phyloP scores from a whole-genome alignment of 2,797 vertebrate species.

The Erethizon dorsatum region DNA sequence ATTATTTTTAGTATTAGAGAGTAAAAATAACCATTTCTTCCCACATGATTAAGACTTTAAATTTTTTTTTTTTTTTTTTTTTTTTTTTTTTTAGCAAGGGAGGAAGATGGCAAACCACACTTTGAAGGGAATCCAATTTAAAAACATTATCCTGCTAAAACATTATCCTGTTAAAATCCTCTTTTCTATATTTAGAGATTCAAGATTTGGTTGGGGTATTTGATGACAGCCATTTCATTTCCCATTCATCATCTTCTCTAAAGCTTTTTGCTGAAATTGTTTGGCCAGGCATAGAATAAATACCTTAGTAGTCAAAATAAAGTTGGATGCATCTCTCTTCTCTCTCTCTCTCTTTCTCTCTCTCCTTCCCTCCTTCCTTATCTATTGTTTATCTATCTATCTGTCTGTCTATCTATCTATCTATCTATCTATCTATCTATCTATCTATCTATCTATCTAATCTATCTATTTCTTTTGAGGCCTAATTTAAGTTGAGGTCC shows the following conservation, averaged over 20 bases:
- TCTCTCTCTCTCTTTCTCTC: not conserved
- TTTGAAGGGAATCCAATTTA: not conserved
- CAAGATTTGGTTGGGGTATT: not conserved
- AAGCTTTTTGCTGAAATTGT: slow-evolving; percentile 32
- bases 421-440: not conserved
- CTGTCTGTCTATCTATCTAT: not conserved
- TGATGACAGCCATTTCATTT: slow-evolving; percentile 35
- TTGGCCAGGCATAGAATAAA: slow-evolving; percentile 19
- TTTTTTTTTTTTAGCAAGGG: not conserved
- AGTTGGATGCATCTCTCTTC: not conserved
- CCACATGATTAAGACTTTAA: not conserved
- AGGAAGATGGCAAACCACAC: not conserved
- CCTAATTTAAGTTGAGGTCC: slow-evolving; percentile 12
- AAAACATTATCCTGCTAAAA: slow-evolving; percentile 19
- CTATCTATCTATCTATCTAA: not conserved
- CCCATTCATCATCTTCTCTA: not conserved
- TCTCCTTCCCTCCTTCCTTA: too few relatives aligned
- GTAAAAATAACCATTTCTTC: slow-evolving; percentile 45
- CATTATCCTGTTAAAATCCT: not conserved
- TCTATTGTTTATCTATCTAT: not conserved
- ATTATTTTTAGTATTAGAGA: not conserved
- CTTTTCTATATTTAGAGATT: slow-evolving; percentile 50
- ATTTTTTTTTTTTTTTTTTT: too few relatives aligned
- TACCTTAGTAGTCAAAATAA: not conserved
- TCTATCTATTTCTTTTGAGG: not conserved